Percentiles rank a stretch among this genome's conserved stretches.
phyloP scores from a whole-genome alignment of 35 echinoderm and acorn worm species.

The Amphiura filiformis region DNA sequence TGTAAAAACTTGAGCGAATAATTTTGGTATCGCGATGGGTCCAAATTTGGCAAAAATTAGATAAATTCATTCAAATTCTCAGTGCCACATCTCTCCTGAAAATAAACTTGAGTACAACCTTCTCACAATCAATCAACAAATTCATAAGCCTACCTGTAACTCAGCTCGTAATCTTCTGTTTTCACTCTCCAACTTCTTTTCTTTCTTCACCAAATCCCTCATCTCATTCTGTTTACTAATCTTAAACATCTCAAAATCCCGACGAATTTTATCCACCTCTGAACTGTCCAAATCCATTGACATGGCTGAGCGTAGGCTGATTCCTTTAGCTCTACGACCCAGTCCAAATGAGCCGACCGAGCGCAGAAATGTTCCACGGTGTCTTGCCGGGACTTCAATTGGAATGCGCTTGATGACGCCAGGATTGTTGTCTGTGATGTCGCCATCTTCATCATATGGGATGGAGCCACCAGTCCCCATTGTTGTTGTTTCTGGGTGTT shows the following conservation, averaged over 20 bases:
- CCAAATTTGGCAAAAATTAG: too few relatives aligned
- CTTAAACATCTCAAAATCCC: slow-evolving; percentile 94
- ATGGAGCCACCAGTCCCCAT: slow-evolving; percentile 98
- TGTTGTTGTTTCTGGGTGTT: too few relatives aligned
- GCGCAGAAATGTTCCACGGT: slow-evolving; percentile 61
- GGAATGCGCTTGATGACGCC: slow-evolving; percentile 97
- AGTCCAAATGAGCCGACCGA: slow-evolving; percentile 76
- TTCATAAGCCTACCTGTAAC: slow-evolving; percentile 77
- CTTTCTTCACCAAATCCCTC: slow-evolving; percentile 85
- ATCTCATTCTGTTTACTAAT: slow-evolving; percentile 92
- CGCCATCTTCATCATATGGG: slow-evolving; percentile 62
- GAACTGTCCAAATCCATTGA: slow-evolving; percentile 92
- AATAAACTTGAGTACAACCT: too few relatives aligned
- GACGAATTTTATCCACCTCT: slow-evolving; percentile 81
- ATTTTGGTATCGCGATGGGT: too few relatives aligned
- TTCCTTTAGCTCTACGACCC: slow-evolving; percentile 49
- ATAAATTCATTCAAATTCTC: too few relatives aligned
- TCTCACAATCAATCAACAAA: too few relatives aligned
- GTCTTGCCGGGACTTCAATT: slow-evolving; percentile 90
- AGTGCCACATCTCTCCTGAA: too few relatives aligned
- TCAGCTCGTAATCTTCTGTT: slow-evolving; percentile 86
- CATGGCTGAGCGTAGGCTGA: slow-evolving; percentile 78
- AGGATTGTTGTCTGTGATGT: slow-evolving; percentile 48
- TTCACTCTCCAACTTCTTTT: slow-evolving; percentile 95
- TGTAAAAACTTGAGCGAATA: too few relatives aligned